Evolutionary conservation across 1,140 invertebrate species (phyloP), one percentile per base, ranked within the genome.

Genomic region (Oreohelix idahoensis): DNA sequence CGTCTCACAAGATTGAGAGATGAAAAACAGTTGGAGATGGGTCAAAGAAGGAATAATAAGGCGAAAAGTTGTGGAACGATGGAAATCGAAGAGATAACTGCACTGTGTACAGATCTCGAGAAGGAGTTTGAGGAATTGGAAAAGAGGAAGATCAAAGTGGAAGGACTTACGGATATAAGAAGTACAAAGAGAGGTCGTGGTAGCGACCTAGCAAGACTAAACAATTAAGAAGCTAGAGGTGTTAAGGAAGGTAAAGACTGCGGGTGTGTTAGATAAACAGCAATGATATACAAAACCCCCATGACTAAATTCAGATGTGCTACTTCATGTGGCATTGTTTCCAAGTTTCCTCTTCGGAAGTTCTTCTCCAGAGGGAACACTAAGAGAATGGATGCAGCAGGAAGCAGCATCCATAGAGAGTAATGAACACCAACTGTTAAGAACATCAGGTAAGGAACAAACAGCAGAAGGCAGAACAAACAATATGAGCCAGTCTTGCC

Each of bases 321-420:
- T 51, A 97, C 97, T 92, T 96, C 95, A 88, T 96, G 95, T 1
- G 97, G 97, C 81, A 98, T 95, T 92, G 94, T 94, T 88, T 95
- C 94, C 92, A 98, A 95, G 63, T 95, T 95, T 81, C 95, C 94
- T 53, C 95, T 94, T 77, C 97, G 94, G 92, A 98, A 98, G 89
- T 96, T 95, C 91, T 96, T 96, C 90, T 98, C 97, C 89, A 98
- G 95, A 90, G 96, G 94, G 93, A 98, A 98, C 49, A 97, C 97
- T 84, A 95, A 94, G 29, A 96, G 95, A 83, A 98, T 93, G 23
- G 97, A 98, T 0, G 97, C 93, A 36, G 98, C 93, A 49, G 98
- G 98, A 78, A 98, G 92, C 83, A 98, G 93, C 91, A 98, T 97
- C 96, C 96, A 98, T 51, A 95, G 90, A 10, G 96, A 97, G 80